Percentiles rank a stretch among this genome's conserved stretches.
phyloP scores from a whole-genome alignment of 2,888 invertebrate species.

The Cryptocephalus primarius region DNA sequence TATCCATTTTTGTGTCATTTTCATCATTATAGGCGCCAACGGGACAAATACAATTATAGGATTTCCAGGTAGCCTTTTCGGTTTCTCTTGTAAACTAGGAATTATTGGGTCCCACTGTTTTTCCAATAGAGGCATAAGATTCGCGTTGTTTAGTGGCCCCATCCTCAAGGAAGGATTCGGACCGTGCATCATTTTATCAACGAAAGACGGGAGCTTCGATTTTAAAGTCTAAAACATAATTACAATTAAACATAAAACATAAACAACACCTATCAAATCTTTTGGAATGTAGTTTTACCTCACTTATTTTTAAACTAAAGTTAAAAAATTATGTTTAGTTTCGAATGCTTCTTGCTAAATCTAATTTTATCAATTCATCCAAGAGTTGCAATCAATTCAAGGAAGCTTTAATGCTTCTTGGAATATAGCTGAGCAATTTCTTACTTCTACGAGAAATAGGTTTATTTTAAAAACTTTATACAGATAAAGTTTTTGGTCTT shows the following conservation, averaged over 20 bases:
- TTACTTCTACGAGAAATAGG: too few relatives aligned
- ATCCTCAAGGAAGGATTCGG: constrained; percentile 38
- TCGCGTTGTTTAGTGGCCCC: constrained; percentile 48
- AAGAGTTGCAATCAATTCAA: too few relatives aligned
- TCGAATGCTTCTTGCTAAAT: too few relatives aligned
- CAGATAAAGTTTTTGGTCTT: too few relatives aligned
- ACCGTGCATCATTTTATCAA: constrained; percentile 61
- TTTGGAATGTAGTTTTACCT: too few relatives aligned
- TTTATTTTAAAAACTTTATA: too few relatives aligned
- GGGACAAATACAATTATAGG: constrained; percentile 56
- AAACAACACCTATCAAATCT: too few relatives aligned
- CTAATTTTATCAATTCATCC: too few relatives aligned
- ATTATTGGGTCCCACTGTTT: constrained; percentile 64
- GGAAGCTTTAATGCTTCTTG: too few relatives aligned
- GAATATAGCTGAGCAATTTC: too few relatives aligned
- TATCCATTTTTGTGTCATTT: constrained; percentile 60
- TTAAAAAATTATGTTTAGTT: too few relatives aligned
- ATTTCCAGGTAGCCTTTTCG: constrained; percentile 59
- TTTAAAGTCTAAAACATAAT: constrained; percentile 41
- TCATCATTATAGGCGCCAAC: constrained; percentile 41
- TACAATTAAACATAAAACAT: background rate
- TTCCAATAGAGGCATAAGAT: constrained; percentile 53
- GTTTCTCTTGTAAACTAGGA: constrained; percentile 38
- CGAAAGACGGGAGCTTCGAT: constrained; percentile 56
- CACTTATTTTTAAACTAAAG: background rate